A percentile compares a stretch with the other conserved stretches of the same genome.
These are phyloP conservation scores for Sphaeridia pumilis DNA, from an alignment of 2,888 invertebrate species.

Conservation along the genomic window DNA sequence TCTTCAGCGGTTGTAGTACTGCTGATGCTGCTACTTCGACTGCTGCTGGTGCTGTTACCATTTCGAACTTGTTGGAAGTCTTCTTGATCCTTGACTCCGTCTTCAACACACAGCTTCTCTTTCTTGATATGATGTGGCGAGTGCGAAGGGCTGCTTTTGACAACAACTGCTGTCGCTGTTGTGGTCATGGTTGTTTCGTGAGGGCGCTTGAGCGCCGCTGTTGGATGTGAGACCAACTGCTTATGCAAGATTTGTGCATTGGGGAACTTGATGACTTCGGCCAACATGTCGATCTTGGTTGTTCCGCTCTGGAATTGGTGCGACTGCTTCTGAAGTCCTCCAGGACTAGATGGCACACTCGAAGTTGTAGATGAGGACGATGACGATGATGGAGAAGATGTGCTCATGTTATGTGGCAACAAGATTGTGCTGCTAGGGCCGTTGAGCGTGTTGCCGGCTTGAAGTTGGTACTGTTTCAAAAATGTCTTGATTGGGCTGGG, in stretches of 20 bases:
- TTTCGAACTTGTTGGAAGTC: neutral
- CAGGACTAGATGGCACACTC: neutral
- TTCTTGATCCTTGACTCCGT: neutral
- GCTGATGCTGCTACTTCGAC: neutral
- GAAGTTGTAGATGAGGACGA: neutral
- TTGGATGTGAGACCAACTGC: neutral
- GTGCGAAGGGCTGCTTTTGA: neutral
- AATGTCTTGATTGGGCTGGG: constrained; percentile 73
- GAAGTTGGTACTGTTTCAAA: constrained; percentile 85
- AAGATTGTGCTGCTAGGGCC: constrained; percentile 57
- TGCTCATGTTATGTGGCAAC: neutral
- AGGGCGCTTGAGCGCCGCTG: too few relatives aligned
- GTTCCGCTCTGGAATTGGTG: neutral
- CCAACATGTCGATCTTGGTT: neutral
- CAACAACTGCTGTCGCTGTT: too few relatives aligned
- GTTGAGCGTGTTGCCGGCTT: constrained; percentile 80
- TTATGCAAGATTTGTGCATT: neutral
- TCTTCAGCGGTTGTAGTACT: too few relatives aligned
- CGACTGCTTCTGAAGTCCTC: neutral
- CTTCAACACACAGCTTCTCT: constrained; percentile 4
- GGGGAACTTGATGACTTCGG: neutral
- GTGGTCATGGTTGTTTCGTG: too few relatives aligned
- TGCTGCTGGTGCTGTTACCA: neutral
- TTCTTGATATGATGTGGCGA: constrained; percentile 5
- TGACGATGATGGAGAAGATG: neutral